Percentiles rank a stretch among this genome's conserved stretches.
Conservation (phyloP, 2,113 vertebrate species). For the Pteropus alecto region DNA sequence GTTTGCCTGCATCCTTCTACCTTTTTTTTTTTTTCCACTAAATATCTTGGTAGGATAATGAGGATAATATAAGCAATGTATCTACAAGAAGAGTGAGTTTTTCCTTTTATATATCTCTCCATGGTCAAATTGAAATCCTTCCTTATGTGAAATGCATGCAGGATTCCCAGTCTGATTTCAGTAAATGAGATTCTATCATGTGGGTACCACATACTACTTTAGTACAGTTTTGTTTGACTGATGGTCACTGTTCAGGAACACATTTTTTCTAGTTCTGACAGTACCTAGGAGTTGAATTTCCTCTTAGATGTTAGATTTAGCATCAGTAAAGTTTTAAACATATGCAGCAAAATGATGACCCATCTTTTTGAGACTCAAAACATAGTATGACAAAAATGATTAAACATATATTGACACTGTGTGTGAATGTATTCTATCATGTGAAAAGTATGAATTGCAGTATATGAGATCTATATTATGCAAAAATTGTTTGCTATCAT, state of each 20-base stretch:
- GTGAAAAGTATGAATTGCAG: neutral
- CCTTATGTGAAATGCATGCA: neutral
- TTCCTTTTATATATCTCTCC: neutral
- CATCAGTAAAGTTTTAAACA: neutral
- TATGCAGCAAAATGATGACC: neutral
- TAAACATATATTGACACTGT: neutral
- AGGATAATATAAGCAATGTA: neutral
- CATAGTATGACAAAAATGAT: slow-evolving; percentile 10
- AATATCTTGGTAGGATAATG: neutral
- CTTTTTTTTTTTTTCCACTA: neutral
- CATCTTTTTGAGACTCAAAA: neutral
- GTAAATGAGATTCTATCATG: slow-evolving; percentile 38
- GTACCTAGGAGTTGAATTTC: slow-evolving; percentile 20
- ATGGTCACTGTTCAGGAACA: slow-evolving; percentile 47
- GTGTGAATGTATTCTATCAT: neutral
- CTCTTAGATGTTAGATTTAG: neutral
- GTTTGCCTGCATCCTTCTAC: neutral
- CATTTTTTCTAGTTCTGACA: neutral
- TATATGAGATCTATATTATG: neutral
- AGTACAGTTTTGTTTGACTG: slow-evolving; percentile 52
- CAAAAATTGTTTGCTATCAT: neutral
- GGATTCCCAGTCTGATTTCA: neutral
- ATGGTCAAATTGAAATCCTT: neutral
- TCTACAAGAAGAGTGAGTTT: neutral
- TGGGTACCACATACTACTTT: slow-evolving; percentile 23